Evolutionary conservation across 2,113 vertebrate genomes (phyloP), one percentile per base, ranked within the genome.

Genomic region (Peromyscus leucopus): DNA sequence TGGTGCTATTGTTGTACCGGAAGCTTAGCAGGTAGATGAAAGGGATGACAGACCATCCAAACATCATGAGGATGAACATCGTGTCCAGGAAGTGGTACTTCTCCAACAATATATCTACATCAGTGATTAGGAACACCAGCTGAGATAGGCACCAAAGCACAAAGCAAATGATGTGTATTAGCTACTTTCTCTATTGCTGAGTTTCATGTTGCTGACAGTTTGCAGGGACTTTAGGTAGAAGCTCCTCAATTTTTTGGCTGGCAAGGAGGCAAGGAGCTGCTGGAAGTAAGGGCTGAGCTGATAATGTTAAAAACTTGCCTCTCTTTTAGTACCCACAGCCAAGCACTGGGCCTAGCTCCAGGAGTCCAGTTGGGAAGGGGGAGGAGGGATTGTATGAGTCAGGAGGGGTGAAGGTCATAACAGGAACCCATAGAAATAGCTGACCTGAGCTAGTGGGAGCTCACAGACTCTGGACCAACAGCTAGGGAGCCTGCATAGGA

Each of bases 21-120:
- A 99, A 99, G 98, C 99, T 99, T 97, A 99, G 99, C 78, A 99
- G 98, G 98, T 99, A 99, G 99, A 99, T 99, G 80, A 99, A 99
- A 46, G 99, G 99, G 93, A 99, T 99, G 61, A 99, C 98, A 33
- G 99, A 99, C 99, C 99, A 99, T 97, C 99, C 99, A 24, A 99
- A 99, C 63, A 99, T 98, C 94, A 99, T 98, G 92, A 99, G 98
- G 93, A 99, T 97, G 95, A 99, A 93, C 98, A 99, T 96, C 88
- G 99, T 99, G 39, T 99, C 99, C 33, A 99, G 98, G 0, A 99
- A 98, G 96, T 99, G 99, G 95, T 97, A 98, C 65, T 99, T 94
- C 19, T 98, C 97, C 9, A 99, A 98, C 97, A 99, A 99, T 46
- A 99, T 98, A 95, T 99, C 98, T 55, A 99, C 98, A 0, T 98